Base-by-base conservation (phyloP, 2,888 invertebrate species). In the Linnaemya vulpina region DNA sequence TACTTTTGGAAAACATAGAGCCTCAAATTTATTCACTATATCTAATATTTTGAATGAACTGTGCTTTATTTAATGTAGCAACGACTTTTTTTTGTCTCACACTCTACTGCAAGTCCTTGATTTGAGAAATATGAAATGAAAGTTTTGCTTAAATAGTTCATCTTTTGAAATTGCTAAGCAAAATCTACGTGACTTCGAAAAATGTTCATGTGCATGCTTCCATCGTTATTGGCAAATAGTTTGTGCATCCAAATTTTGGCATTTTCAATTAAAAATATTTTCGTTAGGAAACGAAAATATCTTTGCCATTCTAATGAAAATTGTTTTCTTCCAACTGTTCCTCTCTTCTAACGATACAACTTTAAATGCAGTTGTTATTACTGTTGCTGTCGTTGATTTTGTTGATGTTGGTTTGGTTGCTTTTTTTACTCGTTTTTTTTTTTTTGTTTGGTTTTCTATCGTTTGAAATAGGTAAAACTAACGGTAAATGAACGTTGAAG, bases 401-500 rank as follows among this genome's bases (percentile, higher is more conserved):
- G 70, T 51, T 70, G 49, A 46, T 65, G 35, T 22, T 65, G 43
- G 55, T 55, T 58, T 65, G 74, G 49, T 79, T 65, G 46, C 8
- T 30, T 55, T 22, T 15, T 62, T 30, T 30, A 30, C 30, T 5
- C 5, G 30, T 30, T 30, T 5, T 30, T 40, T 40, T 40, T 40
- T 40, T 40, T 35, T 22, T 40, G 3, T 40, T 40, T 40, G 10
- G 10, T 40, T 35, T 22, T 60, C 13, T 30, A 30, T 38, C 43
- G 15, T 65, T 82, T 67, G 35, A 58, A 43, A 60, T 55, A 22
- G 35, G 51, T 73, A 76, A 58, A 65, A 53, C 30, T 77, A 55
- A 83, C 89, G 89, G 89, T 89, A 89, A 89, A 90, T 90, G 90
- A 90, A 90, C 90, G 89, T 88, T 90, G 87, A 87, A 90, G 90